Evolutionary conservation across 1,140 invertebrate genomes (phyloP), one percentile per base, ranked within the genome.

Genomic region (Neodiprion lecontei): DNA sequence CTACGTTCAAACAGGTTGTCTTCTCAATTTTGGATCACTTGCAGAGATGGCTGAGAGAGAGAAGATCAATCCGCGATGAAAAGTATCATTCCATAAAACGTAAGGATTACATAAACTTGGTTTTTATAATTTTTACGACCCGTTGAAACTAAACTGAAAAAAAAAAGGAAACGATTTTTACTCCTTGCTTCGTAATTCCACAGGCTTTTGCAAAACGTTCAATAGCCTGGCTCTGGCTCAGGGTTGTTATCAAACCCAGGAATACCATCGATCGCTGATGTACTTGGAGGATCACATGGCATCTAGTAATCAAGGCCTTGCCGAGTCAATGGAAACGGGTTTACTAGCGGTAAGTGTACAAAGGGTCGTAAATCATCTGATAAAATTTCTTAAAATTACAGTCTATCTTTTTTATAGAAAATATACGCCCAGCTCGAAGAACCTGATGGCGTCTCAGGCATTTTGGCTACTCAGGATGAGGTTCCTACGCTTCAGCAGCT

Each of bases 391-490:
- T 23, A 14, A 14, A 12, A 72, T 50, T 17, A 71, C 10, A 14
- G 67, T 1, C 7, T 69, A 47, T 75, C 68, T n/a, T 90, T 92
- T 75, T 84, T 94, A 11, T 88, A 93, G 28, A 92, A 95, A 86
- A 93, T 95, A 79, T 95, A 95, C 82, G 92, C 92, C 0, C 87
- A 93, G 76, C 82, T 96, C 21, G 92, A 95, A 83, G 94, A 96
- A 82, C 90, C 93, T 0, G 95, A 96, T 84, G 92, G 92, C 53
- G 91, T 96, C 3, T 91, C 92, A 76, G 94, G 93, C 48, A 92
- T 94, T 10, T 87, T 94, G 74, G 91, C 92, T 14, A 89, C 92
- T 66, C 92, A 93, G 78, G 86, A 91, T 75, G 89, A 90, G 2
- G 92, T 92, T 80, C 93, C 93, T 21, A 92, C 92, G 2, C 83